These are phyloP conservation scores for Petrolisthes cinctipes DNA, from an alignment of 2,888 invertebrate genomes.

Conservation along the genomic window DNA sequence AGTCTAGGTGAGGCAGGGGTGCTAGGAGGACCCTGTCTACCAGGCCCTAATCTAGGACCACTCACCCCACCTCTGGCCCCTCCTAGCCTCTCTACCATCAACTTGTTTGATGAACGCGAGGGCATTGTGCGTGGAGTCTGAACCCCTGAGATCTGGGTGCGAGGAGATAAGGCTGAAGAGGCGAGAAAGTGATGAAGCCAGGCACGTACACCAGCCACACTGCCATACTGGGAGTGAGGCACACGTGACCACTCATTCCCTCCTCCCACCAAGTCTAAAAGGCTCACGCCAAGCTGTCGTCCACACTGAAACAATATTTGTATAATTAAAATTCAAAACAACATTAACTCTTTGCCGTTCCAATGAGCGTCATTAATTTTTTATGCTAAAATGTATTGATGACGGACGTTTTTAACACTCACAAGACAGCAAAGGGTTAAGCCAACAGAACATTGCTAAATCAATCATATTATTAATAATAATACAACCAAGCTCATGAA, in stretches of 20 bases:
- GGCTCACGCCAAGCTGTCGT: conserved; percentile 57
- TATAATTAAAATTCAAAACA: neutral
- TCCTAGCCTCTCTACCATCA: conserved; percentile 41
- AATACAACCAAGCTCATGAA: neutral
- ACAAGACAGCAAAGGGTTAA: neutral
- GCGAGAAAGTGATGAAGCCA: conserved; percentile 62
- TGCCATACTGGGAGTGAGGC: conserved; percentile 59
- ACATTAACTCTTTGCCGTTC: neutral
- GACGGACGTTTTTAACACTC: neutral
- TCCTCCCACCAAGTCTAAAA: conserved; percentile 49
- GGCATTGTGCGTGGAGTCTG: conserved; percentile 45
- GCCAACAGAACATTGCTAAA: no score
- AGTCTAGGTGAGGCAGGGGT: conserved; percentile 60
- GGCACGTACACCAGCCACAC: conserved; percentile 50
- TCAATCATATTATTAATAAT: neutral
- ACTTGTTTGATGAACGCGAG: conserved; percentile 44
- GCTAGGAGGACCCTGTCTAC: conserved; percentile 52
- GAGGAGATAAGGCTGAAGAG: conserved; percentile 56
- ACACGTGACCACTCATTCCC: conserved; percentile 49
- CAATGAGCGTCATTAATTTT: no score
- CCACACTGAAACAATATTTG: conserved; percentile 57
- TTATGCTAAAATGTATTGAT: neutral
- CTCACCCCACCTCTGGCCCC: conserved; percentile 23
- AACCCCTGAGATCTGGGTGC: conserved; percentile 36
- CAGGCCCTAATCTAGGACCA: conserved; percentile 44